Evolutionary conservation across 2,888 invertebrate species (phyloP).

Genomic region (Melanchra persicariae): DNA sequence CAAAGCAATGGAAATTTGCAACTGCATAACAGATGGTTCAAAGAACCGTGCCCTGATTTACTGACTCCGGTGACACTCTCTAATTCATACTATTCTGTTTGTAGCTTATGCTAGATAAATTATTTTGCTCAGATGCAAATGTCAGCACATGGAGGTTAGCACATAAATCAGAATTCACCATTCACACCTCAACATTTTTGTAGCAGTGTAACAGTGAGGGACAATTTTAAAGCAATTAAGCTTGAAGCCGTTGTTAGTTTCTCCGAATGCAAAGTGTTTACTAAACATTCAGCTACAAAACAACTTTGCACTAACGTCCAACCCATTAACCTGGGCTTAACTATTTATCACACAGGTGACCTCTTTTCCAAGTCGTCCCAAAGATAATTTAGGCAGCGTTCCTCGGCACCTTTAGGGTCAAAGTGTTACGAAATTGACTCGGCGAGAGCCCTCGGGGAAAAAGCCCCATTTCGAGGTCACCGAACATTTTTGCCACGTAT

Average conservation of each 20-base stretch:
- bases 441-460: slow-evolving; percentile 75
- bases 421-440: slow-evolving; percentile 83
- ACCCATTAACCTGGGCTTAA: slow-evolving; percentile 81
- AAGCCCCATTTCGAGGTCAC: slow-evolving; percentile 80
- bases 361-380: slow-evolving; percentile 81
- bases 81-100: slow-evolving; percentile 59
- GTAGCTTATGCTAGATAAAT: slow-evolving; percentile 51
- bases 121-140: slow-evolving; percentile 36
- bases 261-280: slow-evolving; percentile 65
- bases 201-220: slow-evolving; percentile 21
- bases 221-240: slow-evolving; percentile 61
- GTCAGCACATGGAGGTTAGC: slow-evolving; percentile 18
- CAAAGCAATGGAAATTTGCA: slow-evolving; percentile 48
- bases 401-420: slow-evolving; percentile 79
- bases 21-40: slow-evolving; percentile 48
- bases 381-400: slow-evolving; percentile 82
- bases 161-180: slow-evolving; percentile 28
- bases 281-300: slow-evolving; percentile 65
- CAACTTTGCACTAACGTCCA: slow-evolving; percentile 71
- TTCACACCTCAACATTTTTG: slow-evolving; percentile 39
- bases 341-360: slow-evolving; percentile 82
- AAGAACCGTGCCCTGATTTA: slow-evolving; percentile 49
- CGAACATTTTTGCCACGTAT: slow-evolving; percentile 79
- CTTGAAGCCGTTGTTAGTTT: slow-evolving; percentile 44
- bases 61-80: slow-evolving; percentile 38